Base-by-base conservation (phyloP, 2,888 invertebrate genomes). In the Pherbina coryleti region DNA sequence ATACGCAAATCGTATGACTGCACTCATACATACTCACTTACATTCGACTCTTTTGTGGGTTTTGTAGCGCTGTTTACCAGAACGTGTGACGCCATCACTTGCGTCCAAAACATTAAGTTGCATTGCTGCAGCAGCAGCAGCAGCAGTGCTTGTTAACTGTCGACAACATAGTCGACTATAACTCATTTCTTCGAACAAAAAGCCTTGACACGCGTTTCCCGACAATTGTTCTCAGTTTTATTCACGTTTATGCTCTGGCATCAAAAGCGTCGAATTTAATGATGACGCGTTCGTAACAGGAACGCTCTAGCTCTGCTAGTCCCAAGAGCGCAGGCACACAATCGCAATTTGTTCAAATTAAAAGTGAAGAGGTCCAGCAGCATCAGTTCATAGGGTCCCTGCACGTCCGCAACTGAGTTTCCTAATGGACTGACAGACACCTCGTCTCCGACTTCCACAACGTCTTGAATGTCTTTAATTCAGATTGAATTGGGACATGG, bases 241-340 rank as follows among this genome's bases (percentile, higher is more conserved):
- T 66, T 28, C 64, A 37, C 64, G 22, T 31, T 31, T 66, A 17
- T 37, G 37, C n/a, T 11, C 37, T 31, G 28, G 31, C 64, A 37
- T 66, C 64, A 31, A 62, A 25, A 28, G n/a, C 31, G 64, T 17
- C 9, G 14, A 66, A 11, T 66, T 66, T 28, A 31, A 66, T 4
- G 17, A 22, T 14, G 34, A 49, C 51, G 69, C 19, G 17, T 22
- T 9, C 49, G 37, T 71, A 77, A 78, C 64, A 69, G 28, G 69
- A 78, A 74, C 79, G 57, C 80, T n/a, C n/a, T n/a, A n/a, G 14
- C 64, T 3, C 5, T 31, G 14, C 22, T 11, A n/a, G 37, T 71
- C 78, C 79, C 64, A 69, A 34, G 69, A 78, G 75, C 79, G 57
- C 80, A 81, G 80, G 74, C 81, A 80, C 81, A 78, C 74, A 82